Conservation (phyloP, 2,888 invertebrate species). For the Gari tellinella region DNA sequence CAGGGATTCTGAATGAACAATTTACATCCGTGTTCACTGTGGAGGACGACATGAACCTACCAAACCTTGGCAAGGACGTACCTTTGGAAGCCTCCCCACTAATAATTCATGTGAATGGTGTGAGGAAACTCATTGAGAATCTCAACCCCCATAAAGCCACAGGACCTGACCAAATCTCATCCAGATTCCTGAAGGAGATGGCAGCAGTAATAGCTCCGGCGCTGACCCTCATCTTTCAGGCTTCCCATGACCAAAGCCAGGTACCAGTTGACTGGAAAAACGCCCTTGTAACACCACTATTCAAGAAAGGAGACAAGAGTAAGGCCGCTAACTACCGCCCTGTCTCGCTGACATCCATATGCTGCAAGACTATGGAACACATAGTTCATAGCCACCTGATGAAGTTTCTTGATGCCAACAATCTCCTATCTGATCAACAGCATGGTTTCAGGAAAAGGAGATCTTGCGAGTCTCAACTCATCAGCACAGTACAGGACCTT, state of each 20-base stretch:
- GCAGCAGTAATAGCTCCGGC: conserved; percentile 32
- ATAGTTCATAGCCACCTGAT: conserved; percentile 28
- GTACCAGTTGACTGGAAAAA: conserved; percentile 50
- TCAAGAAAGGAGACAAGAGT: conserved; percentile 48
- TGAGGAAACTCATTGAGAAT: background rate
- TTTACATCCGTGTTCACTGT: conserved; percentile 10
- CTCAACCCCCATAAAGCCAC: background rate
- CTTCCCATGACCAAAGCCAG: conserved; percentile 27
- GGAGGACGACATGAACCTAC: background rate
- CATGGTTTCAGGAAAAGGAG: conserved; percentile 7
- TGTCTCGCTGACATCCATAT: conserved; percentile 25
- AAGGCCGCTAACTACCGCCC: conserved; percentile 30
- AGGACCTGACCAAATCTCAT: background rate
- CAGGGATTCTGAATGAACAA: conserved; percentile 22
- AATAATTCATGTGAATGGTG: background rate
- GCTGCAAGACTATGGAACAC: conserved; percentile 28
- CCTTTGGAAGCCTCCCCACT: background rate
- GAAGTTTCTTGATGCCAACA: conserved; percentile 11
- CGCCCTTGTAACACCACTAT: conserved; percentile 50
- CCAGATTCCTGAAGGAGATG: conserved; percentile 32
- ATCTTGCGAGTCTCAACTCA: conserved; percentile 15
- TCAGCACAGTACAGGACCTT: conserved; percentile 12
- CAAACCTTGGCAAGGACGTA: background rate
- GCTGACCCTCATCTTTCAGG: conserved; percentile 36
- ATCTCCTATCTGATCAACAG: conserved; percentile 8